A percentile compares a stretch with the other conserved stretches of the same genome.
These are phyloP conservation scores for Sebastes alutus DNA, from an alignment of 2,797 vertebrate genomes.

Conservation along the genomic window DNA sequence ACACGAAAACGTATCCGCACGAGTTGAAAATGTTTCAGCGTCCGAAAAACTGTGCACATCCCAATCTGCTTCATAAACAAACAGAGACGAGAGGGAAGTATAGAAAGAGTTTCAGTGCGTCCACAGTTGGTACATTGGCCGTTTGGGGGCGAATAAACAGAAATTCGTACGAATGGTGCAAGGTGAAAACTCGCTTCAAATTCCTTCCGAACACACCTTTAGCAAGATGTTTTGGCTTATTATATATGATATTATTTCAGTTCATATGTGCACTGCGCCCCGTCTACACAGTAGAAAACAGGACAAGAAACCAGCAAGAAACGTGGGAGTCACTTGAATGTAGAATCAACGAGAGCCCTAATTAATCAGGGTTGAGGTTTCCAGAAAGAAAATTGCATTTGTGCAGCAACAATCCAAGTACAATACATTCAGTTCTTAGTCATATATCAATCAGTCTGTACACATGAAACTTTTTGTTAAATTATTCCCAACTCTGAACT, in stretches of 20 bases:
- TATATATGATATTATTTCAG: neutral
- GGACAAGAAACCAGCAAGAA: conserved; percentile 8
- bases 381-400: conserved; percentile 47
- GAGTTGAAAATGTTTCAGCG: neutral
- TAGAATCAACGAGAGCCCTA: conserved; percentile 33
- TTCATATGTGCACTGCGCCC: conserved; percentile 18
- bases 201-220: conserved; percentile 14
- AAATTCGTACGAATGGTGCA: neutral
- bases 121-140: neutral
- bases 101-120: neutral
- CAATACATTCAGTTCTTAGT: conserved; percentile 75
- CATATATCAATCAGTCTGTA: conserved; percentile 49
- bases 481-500: conserved; percentile 26
- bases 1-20: neutral
- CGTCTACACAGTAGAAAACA: conserved; percentile 74
- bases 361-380: conserved; percentile 24
- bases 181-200: neutral
- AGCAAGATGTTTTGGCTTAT: conserved; percentile 9
- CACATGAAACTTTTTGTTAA: conserved; percentile 19
- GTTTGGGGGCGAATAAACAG: neutral
- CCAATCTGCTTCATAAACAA: neutral
- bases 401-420: conserved; percentile 66
- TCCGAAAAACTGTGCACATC: neutral
- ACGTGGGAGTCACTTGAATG: conserved; percentile 5
- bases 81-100: neutral